Evolutionary conservation across 1,140 invertebrate species (phyloP), one percentile per base, ranked within the genome.

Genomic region (Drosophila parvula): DNA sequence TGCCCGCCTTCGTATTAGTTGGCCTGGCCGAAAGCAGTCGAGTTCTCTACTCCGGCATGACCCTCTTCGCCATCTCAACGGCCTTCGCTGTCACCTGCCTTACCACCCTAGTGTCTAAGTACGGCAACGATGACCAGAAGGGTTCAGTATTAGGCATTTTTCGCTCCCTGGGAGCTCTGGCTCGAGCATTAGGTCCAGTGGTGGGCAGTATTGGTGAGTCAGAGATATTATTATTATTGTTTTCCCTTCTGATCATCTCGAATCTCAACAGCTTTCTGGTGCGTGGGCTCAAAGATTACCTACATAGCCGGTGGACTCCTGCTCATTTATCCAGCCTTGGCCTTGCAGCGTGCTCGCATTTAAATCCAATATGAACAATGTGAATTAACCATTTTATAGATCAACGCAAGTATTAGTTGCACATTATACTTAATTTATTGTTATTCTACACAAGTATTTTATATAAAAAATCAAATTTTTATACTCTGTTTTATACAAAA

Each of bases 51-150:
- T 78, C 95, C 50, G 98, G 97, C 30, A 94, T 99, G 55, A 94
- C 96, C 60, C 92, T 99, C 2, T 99, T 98, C 93, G 95, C 98
- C 44, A 94, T 98, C 90, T 98, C 98, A 11, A 98, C 98, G 3
- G 97, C 98, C 5, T 96, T 98, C 92, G 97, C 98, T 45, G 98
- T 99, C 9, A 98, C 98, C 27, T 98, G 98, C 91, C 94, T 99
- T 90, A 99, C 97, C 74, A 97, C 98, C 11, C 92, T 98, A 90
- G 97, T 97, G 0, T 97, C 98, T 7, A 94, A 95, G 64, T 95
- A 96, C 92, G 97, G 97, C 6, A 94, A 95, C 22, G 94, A 94
- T 58, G 95, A 96, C 89, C 96, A 98, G 90, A 98, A 99, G 91
- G 98, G 98, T 18, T 95, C 96, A 9, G 96, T 98, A 61, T 95